Base-by-base conservation (phyloP, 2,113 vertebrate genomes). In the Otus sunia region DNA sequence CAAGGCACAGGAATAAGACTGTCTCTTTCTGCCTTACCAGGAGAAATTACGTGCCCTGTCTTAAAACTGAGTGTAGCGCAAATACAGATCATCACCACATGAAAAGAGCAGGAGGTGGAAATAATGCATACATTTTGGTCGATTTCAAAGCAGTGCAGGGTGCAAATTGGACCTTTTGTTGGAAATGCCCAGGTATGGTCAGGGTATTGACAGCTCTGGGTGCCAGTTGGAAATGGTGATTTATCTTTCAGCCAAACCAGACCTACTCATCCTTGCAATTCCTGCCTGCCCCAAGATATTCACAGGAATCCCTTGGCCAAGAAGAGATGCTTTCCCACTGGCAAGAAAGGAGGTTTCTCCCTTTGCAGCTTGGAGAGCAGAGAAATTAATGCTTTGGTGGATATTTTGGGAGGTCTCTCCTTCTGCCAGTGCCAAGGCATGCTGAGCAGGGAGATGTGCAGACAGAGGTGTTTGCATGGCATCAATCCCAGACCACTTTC, bases 21-120 rank as follows among this genome's bases (percentile, higher is more conserved):
- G 74, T 5, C 21, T 78, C 11, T 34, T 47, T 78, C 69, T 91
- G 64, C 21, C 52, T 64, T 18, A 27, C 64, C 27, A 30, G 76
- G 21, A 81, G 43, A 60, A 86, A 64, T 71, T 9, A 16, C 0
- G 1, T 45, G 23, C 22, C 5, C 2, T 39, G n/a, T 19, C 60
- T 72, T 50, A 45, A 43, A 15, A 34, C 62, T 86, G 23, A 19
- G 67, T 1, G 8, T n/a, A 94, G 16, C 59, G 69, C 25, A 79
- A 50, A 56, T 14, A 41, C 12, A 52, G 52, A 45, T 43, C 36
- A n/a, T 29, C 18, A 37, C 4, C 2, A 4, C 41, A 23, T 0
- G 0, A 56, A 63, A 59, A 52, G 59, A 52, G 30, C 58, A 63
- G 64, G 41, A 86, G 23, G 25, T 41, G 3, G 79, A 86, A 86